Conservation (phyloP, 2,113 vertebrate genomes). For the Sapayoa aenigma region DNA sequence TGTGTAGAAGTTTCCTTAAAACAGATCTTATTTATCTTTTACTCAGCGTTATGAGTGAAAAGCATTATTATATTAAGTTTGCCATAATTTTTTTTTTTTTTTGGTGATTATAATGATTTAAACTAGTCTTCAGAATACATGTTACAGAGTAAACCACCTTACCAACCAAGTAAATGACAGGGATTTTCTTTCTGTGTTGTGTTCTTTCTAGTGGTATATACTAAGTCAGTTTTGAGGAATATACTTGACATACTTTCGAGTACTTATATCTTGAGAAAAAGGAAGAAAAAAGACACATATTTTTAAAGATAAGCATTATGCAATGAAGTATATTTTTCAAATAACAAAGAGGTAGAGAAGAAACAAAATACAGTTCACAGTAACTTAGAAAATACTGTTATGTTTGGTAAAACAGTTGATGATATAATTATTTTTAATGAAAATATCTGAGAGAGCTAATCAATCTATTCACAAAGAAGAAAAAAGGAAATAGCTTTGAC, state of each 20-base stretch:
- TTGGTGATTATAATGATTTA: neutral
- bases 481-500: neutral
- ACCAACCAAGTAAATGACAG: neutral
- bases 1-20: neutral
- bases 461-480: neutral
- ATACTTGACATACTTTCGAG: neutral
- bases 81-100: neutral
- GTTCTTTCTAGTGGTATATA: neutral
- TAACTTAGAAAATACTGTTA: neutral
- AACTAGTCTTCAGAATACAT: neutral
- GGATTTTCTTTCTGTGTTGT: neutral
- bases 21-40: neutral
- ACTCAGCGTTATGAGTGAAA: neutral
- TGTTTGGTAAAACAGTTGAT: neutral
- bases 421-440: neutral
- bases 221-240: neutral
- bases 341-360: neutral
- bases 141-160: neutral
- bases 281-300: neutral
- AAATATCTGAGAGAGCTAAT: neutral
- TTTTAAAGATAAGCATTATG: neutral
- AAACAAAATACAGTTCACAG: neutral
- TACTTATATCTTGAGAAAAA: neutral
- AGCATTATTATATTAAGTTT: neutral
- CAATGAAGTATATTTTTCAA: neutral